Evolutionary conservation across 2,113 vertebrate species (phyloP).

Genomic region (Turdus rufiventris): DNA sequence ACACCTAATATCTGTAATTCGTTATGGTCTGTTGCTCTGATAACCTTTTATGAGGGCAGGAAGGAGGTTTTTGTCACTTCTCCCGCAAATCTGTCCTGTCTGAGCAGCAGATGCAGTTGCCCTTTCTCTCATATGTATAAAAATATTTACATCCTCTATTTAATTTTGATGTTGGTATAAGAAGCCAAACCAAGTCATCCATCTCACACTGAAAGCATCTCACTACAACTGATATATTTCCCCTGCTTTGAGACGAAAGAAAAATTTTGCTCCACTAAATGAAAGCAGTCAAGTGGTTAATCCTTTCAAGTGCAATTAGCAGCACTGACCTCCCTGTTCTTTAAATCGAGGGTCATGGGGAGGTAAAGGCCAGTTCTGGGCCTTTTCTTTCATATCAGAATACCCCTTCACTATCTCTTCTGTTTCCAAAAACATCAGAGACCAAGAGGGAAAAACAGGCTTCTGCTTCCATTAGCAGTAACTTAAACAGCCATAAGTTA

Average conservation of each 20-base stretch:
- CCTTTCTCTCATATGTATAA: not conserved
- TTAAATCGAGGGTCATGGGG: constrained; percentile 45
- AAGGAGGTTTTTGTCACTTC: not conserved
- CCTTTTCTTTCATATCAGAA: constrained; percentile 32
- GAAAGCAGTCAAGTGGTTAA: constrained; percentile 38
- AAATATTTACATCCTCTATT: not conserved
- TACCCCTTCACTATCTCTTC: constrained; percentile 15
- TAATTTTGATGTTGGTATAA: not conserved
- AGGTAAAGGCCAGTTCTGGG: constrained; percentile 45
- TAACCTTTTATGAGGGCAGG: not conserved
- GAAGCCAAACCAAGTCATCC: not conserved
- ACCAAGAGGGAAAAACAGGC: constrained; percentile 23
- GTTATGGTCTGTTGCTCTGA: not conserved
- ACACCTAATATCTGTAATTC: not conserved
- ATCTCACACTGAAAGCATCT: not conserved
- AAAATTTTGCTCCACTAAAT: not conserved
- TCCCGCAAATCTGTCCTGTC: not conserved
- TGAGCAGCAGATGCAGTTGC: not conserved
- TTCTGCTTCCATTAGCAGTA: constrained; percentile 59
- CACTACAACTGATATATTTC: not conserved
- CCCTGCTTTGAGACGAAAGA: not conserved
- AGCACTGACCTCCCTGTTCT: constrained; percentile 18
- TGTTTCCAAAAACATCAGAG: constrained; percentile 55
- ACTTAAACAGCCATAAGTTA: constrained; percentile 66
- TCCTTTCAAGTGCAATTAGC: constrained; percentile 57